Conservation (phyloP, 2,113 vertebrate species). For the Camelus dromedarius region DNA sequence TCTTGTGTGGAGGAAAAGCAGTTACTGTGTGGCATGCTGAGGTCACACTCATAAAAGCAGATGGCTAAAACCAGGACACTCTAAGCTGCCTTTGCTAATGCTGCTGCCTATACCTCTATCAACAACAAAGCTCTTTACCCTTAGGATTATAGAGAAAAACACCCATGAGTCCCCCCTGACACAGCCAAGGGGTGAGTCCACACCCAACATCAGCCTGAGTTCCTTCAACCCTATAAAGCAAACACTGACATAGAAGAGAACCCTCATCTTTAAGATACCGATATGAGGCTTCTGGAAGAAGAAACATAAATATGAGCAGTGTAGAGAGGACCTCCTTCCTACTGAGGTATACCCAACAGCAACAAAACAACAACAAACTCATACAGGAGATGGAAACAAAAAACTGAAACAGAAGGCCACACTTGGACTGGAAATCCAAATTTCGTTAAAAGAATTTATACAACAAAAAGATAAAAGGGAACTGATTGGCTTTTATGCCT, state of each 20-base stretch:
- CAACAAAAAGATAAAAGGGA: not conserved
- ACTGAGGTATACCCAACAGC: not conserved
- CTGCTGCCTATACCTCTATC: not conserved
- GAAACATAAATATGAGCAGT: not conserved
- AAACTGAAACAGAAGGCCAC: not conserved
- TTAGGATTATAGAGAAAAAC: not conserved
- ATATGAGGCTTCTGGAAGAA: not conserved
- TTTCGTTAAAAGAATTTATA: not conserved
- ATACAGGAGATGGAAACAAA: not conserved
- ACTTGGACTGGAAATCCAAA: not conserved
- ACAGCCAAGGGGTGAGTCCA: not conserved
- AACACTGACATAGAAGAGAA: not conserved
- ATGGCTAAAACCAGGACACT: not conserved
- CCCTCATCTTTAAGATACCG: not conserved
- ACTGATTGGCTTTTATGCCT: not conserved
- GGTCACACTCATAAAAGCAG: not conserved
- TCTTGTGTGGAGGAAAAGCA: not conserved
- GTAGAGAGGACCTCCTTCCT: not conserved
- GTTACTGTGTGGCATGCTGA: not conserved
- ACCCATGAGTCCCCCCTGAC: rapidly evolving
- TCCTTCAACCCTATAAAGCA: not conserved
- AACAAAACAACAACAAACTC: not conserved
- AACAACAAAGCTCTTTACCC: not conserved
- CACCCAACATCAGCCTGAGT: not conserved
- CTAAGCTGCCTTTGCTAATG: not conserved